These are phyloP conservation scores for Nymphicus hollandicus DNA, from an alignment of 2,113 vertebrate genomes.

Conservation along the genomic window DNA sequence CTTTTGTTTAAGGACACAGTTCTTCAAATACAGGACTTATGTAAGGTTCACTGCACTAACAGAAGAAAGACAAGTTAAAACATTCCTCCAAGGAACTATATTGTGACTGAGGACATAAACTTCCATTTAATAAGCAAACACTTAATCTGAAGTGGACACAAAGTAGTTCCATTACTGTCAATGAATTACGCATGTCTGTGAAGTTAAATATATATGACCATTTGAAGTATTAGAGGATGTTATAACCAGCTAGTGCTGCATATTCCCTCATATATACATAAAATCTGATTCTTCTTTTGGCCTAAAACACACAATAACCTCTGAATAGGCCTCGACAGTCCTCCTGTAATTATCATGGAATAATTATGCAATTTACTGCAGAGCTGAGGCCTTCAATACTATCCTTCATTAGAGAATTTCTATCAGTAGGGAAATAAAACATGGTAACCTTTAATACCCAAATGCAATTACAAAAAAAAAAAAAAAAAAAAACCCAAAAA, in stretches of 20 bases:
- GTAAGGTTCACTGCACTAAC: background rate
- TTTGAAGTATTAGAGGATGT: background rate
- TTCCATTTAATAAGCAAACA: background rate
- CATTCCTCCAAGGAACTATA: background rate
- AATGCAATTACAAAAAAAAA: background rate
- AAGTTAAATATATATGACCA: background rate
- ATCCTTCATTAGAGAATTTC: background rate
- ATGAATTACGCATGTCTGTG: background rate
- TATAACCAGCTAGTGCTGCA: background rate
- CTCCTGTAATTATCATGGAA: background rate
- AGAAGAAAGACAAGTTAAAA: background rate
- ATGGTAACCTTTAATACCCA: background rate
- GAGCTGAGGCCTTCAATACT: background rate
- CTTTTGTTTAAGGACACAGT: background rate
- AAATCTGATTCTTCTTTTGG: background rate
- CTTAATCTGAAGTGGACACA: background rate
- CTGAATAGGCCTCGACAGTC: background rate
- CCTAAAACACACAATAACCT: background rate
- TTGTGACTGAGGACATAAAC: background rate
- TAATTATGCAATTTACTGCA: background rate
- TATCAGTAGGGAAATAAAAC: background rate
- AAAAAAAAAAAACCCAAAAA: background rate
- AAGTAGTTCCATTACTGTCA: background rate
- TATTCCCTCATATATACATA: background rate
- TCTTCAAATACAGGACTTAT: background rate